Evolutionary conservation across 2,113 vertebrate genomes (phyloP), one percentile per base, ranked within the genome.

Genomic region (Platichthys flesus): DNA sequence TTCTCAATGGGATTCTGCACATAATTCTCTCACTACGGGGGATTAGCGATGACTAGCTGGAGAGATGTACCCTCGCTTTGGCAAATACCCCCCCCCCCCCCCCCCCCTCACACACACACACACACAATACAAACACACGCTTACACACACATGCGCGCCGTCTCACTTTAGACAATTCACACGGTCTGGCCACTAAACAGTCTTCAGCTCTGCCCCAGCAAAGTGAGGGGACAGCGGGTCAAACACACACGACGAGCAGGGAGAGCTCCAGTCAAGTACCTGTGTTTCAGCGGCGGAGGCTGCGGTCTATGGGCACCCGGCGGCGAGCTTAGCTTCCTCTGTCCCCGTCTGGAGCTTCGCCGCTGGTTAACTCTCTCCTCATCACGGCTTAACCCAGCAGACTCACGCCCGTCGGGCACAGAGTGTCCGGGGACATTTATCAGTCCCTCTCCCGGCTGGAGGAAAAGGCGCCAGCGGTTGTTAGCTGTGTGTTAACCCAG

Each of bases 251-350:
- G 12, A 42, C 40, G 40, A 10, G 12, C 40, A 3, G 40, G 40
- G 10, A 42, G 40, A 42, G 40, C 40, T 13, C 40, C 40, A 4
- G 40, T 42, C 0, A 54, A 51, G 69, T 92, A 92, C 89, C 91
- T 87, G 74, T 49, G 1, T 58, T 7, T 47, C 5, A 4, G 52
- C 12, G 68, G 64, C 49, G n/a, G 71, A 5, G 63, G 58, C 74
- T 69, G 71, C 18, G 69, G 60, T 71, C 54, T 74, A 0, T 60
- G 78, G 60, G 73, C 78, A 59, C 77, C 40, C 73, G 86, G 52
- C n/a, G 57, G 71, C 24, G 49, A 81, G 82, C 56, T 85, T 82
- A 89, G 90, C 89, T 85, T 79, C 85, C 81, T 23, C 88, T 76
- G 86, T 69, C 83, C 83, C 81, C 78, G 82, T 85, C 81, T 85